phyloP scores from a whole-genome alignment of 2,888 invertebrate species.

The Megastigmus dorsalis region DNA sequence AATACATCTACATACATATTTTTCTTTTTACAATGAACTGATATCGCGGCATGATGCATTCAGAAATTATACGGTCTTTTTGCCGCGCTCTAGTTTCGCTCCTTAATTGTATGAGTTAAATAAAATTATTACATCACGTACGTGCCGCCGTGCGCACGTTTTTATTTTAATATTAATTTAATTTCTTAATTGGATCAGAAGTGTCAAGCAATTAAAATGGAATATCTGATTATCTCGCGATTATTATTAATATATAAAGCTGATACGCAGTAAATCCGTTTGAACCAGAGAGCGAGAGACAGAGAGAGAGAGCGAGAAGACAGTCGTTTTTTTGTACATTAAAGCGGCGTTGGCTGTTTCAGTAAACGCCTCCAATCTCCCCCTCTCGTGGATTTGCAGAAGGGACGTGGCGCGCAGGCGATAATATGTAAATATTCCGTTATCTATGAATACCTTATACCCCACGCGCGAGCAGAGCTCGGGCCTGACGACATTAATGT shows the following conservation, averaged over 20 bases:
- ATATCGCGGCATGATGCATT: too few relatives aligned
- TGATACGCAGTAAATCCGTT: neutral
- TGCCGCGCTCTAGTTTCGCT: too few relatives aligned
- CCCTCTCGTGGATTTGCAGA: constrained; percentile 52
- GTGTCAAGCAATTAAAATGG: neutral
- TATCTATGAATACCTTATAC: constrained; percentile 64
- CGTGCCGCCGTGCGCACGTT: too few relatives aligned
- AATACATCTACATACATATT: too few relatives aligned
- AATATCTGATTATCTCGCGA: neutral
- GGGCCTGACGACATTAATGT: constrained; percentile 43
- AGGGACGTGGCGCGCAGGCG: constrained; percentile 59
- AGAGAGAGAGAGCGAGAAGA: too few relatives aligned
- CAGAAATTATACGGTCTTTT: too few relatives aligned
- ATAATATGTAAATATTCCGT: constrained; percentile 74
- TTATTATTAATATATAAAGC: constrained; percentile 9
- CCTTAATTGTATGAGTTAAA: too few relatives aligned
- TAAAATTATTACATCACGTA: too few relatives aligned
- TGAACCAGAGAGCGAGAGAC: too few relatives aligned
- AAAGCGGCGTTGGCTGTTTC: constrained; percentile 33
- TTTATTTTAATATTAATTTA: too few relatives aligned
- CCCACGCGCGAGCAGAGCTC: constrained; percentile 32
- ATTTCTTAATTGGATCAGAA: neutral
- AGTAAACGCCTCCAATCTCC: constrained; percentile 40
- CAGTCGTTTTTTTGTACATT: constrained; percentile 29
- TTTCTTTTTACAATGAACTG: too few relatives aligned